Percentiles rank a stretch among this genome's conserved stretches.
Conservation (phyloP, 2,888 invertebrate genomes). For the Caenorhabditis doughertyi region DNA sequence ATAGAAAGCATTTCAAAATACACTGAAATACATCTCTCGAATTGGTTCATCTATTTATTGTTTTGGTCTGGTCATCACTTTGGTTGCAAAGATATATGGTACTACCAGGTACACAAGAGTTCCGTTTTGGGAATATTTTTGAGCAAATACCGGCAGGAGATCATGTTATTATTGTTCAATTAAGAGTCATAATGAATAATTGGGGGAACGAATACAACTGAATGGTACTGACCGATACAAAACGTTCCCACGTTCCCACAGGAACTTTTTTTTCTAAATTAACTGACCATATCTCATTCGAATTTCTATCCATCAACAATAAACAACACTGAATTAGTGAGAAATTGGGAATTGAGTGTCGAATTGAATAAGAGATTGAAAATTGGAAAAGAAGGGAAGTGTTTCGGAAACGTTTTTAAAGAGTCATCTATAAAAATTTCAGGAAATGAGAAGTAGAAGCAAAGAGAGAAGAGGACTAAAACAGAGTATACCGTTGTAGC, state of each 20-base stretch:
- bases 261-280: neutral
- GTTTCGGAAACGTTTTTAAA: neutral
- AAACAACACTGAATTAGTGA: constrained; percentile 26
- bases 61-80: constrained; percentile 45
- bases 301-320: constrained; percentile 26
- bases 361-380: neutral
- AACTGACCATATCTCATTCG: neutral
- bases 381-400: neutral
- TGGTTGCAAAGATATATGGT: constrained; percentile 26
- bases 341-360: constrained; percentile 5
- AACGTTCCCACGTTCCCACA: constrained; percentile 24
- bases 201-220: neutral
- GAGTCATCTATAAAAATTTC: neutral
- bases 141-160: constrained; percentile 40
- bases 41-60: constrained; percentile 60
- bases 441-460: neutral
- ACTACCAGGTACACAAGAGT: constrained; percentile 52
- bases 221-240: constrained; percentile 10
- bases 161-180: constrained; percentile 56
- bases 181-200: constrained; percentile 34
- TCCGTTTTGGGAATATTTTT: constrained; percentile 56
- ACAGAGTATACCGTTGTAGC: neutral
- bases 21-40: constrained; percentile 43
- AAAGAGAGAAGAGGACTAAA: neutral
- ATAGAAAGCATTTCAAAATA: constrained; percentile 24